Percentiles rank a stretch among this genome's conserved stretches.
Evolutionary conservation across 2,888 invertebrate species (phyloP).

Genomic region (Petrolisthes cinctipes): DNA sequence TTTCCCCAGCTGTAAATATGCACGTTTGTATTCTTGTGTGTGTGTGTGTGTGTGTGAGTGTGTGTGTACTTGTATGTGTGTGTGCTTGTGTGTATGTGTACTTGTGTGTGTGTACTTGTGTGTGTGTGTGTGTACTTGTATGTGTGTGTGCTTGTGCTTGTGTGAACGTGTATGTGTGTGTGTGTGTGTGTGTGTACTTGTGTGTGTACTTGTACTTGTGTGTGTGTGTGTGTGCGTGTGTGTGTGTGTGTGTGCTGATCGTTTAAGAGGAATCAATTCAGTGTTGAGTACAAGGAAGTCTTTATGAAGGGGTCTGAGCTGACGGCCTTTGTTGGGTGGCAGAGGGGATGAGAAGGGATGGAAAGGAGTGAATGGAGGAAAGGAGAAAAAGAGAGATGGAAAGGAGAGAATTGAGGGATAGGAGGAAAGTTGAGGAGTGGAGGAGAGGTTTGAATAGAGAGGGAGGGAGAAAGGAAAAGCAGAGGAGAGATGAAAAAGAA

Average conservation of each 20-base stretch:
- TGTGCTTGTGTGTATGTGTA: neutral
- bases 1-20: neutral
- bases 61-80: neutral
- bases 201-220: constrained; percentile 15
- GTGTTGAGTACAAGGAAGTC: too few relatives aligned
- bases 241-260: neutral
- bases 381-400: too few relatives aligned
- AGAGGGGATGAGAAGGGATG: neutral
- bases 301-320: too few relatives aligned
- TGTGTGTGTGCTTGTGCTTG: constrained; percentile 18
- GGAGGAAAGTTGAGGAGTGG: too few relatives aligned
- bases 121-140: constrained; percentile 12
- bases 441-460: too few relatives aligned
- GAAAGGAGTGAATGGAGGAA: neutral
- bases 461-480: neutral
- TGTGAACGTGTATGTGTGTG: constrained; percentile 22
- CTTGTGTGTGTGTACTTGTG: constrained; percentile 1
- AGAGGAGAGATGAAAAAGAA: neutral
- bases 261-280: neutral
- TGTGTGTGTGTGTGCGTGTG: constrained; percentile 29
- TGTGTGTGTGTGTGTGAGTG: neutral
- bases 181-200: constrained; percentile 19
- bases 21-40: neutral
- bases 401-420: too few relatives aligned
- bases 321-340: neutral